A percentile compares a stretch with the other conserved stretches of the same genome.
Conservation (phyloP, 1,140 invertebrate species). For the Bombus impatiens region DNA sequence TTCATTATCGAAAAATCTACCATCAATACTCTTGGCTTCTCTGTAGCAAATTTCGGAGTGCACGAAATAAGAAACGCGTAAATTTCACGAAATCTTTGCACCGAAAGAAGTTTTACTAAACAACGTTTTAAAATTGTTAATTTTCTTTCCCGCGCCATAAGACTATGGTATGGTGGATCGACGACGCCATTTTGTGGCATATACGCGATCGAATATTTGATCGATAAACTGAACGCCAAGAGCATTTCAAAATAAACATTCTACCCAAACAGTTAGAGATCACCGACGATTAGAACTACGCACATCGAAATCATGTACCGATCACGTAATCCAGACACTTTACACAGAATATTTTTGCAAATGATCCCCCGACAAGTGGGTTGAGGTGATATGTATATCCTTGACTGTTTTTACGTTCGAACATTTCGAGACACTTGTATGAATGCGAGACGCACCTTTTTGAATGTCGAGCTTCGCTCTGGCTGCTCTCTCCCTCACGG, state of each 20-base stretch:
- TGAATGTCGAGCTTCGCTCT: background rate
- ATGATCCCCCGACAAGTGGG: background rate
- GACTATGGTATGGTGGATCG: constrained; percentile 5
- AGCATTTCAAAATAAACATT: background rate
- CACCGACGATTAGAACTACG: background rate
- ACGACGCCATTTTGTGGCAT: constrained; percentile 55
- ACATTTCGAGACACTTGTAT: background rate
- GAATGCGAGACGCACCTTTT: constrained; percentile 31
- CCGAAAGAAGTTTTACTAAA: background rate
- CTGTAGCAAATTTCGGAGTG: too few relatives aligned
- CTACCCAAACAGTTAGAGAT: background rate
- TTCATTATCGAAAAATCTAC: too few relatives aligned
- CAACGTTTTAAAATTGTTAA: background rate
- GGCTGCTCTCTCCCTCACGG: background rate
- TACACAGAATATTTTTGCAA: background rate
- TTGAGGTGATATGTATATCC: background rate
- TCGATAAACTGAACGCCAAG: constrained; percentile 10
- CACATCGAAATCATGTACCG: background rate
- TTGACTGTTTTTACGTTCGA: background rate
- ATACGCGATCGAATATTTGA: constrained; percentile 32
- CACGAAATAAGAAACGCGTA: background rate
- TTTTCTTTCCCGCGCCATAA: background rate
- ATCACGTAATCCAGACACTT: background rate
- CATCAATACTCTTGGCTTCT: background rate
- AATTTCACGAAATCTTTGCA: background rate